Evolutionary conservation across 1,140 invertebrate species (phyloP), one percentile per base, ranked within the genome.

Genomic region (Arion vulgaris): DNA sequence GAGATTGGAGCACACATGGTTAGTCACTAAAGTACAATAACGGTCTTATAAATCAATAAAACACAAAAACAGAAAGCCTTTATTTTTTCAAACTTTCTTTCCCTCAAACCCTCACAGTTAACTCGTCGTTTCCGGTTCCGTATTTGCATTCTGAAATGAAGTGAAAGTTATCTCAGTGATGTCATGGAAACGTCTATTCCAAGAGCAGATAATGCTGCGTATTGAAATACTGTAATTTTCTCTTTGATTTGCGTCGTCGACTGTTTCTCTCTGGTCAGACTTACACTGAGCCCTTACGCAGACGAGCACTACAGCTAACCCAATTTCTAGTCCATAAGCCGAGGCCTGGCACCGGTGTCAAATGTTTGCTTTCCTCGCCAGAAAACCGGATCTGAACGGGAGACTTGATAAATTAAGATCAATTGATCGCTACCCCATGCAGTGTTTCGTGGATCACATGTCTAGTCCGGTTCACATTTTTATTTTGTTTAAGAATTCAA

Each of bases 351-450:
- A 39, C 32, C 32, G 11, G 68, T 71, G 32, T 71, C 32, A 71
- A 71, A 71, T 71, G 68, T 71, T 71, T 71, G 68, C 68, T 71
- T 17, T 71, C 68, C 32, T 71, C 51, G 68, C 68, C 68, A 71
- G 26, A 71, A 39, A 57, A 57, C 15, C 68, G 32, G 68, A 71
- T 34, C 32, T 36, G 32, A 17, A n/a, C 11, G n/a, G 32, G 38
- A n/a, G 26, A 15, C 68, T 71, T 71, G 68, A 71, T 71, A 71
- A 71, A 71, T 71, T 71, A 71, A 71, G 68, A 71, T 71, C 68
- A 71, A 71, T 71, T 32, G 68, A 71, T 71, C 68, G n/a, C 38
- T 39, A 32, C 26, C n/a, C 68, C 7, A 7, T 9, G 5, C 7
- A 4, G 68, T 2, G 1, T 71, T 32, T 71, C 9, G 17, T 4